These are phyloP conservation scores for Sula dactylatra DNA, from an alignment of 2,113 vertebrate species.

Conservation along the genomic window DNA sequence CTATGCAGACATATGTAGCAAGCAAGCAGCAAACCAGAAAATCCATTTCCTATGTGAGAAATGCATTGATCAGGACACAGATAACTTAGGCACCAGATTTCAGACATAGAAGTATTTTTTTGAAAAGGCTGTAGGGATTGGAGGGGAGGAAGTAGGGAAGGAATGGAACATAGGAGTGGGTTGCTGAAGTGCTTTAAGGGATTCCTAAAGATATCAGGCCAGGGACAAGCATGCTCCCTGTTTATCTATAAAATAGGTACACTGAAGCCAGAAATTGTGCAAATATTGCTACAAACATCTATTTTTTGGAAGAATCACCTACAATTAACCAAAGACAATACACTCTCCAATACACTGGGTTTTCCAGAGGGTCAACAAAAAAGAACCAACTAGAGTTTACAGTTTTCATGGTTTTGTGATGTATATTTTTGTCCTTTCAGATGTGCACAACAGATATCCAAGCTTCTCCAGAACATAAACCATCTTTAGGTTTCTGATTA, in stretches of 20 bases:
- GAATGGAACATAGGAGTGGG: background rate
- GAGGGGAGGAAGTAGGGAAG: background rate
- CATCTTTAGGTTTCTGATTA: background rate
- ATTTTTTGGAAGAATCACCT: background rate
- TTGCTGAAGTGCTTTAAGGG: background rate
- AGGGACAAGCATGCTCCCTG: background rate
- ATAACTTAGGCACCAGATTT: background rate
- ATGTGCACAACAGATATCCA: background rate
- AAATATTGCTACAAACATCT: background rate
- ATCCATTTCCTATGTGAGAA: background rate
- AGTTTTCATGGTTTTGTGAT: background rate
- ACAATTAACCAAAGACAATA: background rate
- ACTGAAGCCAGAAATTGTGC: background rate
- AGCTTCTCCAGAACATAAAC: background rate
- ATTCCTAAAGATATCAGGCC: background rate
- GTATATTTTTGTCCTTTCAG: background rate
- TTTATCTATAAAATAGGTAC: background rate
- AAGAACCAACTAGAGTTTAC: background rate
- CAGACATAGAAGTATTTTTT: background rate
- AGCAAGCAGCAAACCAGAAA: background rate
- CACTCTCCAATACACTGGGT: background rate
- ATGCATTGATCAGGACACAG: background rate
- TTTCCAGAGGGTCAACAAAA: background rate
- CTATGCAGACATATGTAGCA: rapidly evolving
- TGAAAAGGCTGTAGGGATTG: background rate